Conservation (phyloP, 2,888 invertebrate species). For the Mythimna pallens region DNA sequence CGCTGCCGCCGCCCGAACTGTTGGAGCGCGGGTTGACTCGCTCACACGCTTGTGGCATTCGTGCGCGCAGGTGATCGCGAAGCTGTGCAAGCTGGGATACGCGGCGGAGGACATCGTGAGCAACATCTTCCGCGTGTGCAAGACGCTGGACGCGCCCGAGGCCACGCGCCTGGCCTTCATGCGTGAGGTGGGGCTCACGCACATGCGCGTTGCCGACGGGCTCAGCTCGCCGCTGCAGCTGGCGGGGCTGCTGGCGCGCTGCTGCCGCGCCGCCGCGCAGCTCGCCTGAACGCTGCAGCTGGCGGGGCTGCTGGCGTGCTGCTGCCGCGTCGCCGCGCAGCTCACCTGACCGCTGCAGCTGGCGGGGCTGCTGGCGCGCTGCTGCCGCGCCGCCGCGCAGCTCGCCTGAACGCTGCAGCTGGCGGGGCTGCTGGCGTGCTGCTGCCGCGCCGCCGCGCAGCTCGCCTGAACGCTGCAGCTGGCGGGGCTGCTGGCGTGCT, state of each 20-base stretch:
- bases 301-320: too few species aligned
- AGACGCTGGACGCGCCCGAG: slow-evolving; percentile 95
- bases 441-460: slow-evolving; percentile 69
- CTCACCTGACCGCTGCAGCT: too few species aligned
- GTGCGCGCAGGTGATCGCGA: slow-evolving; percentile 93
- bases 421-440: too few species aligned
- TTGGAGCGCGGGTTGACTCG: neutral
- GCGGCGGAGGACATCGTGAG: slow-evolving; percentile 99
- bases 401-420: too few species aligned
- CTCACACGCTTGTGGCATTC: neutral
- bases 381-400: too few species aligned
- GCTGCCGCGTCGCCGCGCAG: too few species aligned
- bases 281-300: neutral
- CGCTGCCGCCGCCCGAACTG: neutral
- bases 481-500: slow-evolving; percentile 95
- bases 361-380: too few species aligned
- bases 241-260: slow-evolving; percentile 95
- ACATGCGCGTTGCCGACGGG: slow-evolving; percentile 97
- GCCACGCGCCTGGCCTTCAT: slow-evolving; percentile 95
- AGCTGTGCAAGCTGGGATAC: slow-evolving; percentile 98
- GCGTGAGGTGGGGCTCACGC: slow-evolving; percentile 97
- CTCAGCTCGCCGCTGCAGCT: slow-evolving; percentile 96
- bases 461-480: slow-evolving; percentile 95
- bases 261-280: slow-evolving; percentile 91
- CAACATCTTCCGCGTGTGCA: slow-evolving; percentile 98